Base-by-base conservation (phyloP, 1,140 invertebrate species). In the Drosophila azteca region DNA sequence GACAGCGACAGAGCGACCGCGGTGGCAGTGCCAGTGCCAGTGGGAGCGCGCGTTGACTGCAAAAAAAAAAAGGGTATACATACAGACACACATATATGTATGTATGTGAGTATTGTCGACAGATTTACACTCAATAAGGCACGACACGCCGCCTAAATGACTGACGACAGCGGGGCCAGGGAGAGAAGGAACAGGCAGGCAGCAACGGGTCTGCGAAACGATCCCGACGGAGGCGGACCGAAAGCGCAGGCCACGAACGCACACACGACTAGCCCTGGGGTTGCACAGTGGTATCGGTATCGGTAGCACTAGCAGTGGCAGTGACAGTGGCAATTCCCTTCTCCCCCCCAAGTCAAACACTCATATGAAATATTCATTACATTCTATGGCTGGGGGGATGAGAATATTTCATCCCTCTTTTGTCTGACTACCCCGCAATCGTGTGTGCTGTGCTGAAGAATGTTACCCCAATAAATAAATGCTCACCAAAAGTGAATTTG, bases 61-160 rank as follows among this genome's bases (percentile, higher is more conserved):
- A 44, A 59, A 22, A 68, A 59, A 22, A 68, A 58, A 69, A 53
- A 55, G 58, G 13, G 65, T 55, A 20, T 26, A 26, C 5, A 26
- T 26, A 26, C 24, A 82, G 46, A 81, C 50, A 62, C 39, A 60
- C 17, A 44, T 8, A 31, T 31, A 54, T 53, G 26, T 68, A 68
- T 48, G 63, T 69, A 35, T 57, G 64, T 75, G 73, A 63, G 79
- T 74, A 83, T 87, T 87, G 83, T 87, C 83, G 83, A 87, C 83
- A 87, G 83, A 87, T 87, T 87, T 87, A 88, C 83, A 87, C 83
- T 87, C 83, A 87, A 87, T 87, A 87, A 85, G 82, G 78, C 82
- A 85, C 82, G 82, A 85, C 82, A 85, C 82, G 82, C 82, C 79
- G 82, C 79, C 83, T 88, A 87, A 87, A 88, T 88, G 83, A 87